These are phyloP conservation scores for Eudemis profundana DNA, from an alignment of 2,888 invertebrate genomes.

Conservation along the genomic window DNA sequence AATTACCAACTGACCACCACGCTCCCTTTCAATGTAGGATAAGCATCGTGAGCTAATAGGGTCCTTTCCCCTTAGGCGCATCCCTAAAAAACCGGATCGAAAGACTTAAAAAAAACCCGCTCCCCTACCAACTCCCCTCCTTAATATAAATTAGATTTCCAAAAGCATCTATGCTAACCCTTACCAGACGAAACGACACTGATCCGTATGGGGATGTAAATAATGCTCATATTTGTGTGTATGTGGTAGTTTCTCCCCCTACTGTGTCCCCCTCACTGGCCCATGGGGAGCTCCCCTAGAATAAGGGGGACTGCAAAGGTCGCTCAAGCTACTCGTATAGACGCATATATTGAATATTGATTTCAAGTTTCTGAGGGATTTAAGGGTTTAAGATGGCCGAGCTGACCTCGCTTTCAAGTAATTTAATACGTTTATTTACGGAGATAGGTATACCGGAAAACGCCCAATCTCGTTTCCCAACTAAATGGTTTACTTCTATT, in stretches of 20 bases:
- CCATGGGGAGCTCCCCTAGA: conserved; percentile 73
- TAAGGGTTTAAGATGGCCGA: conserved; percentile 11
- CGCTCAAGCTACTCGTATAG: conserved; percentile 53
- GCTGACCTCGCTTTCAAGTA: neutral
- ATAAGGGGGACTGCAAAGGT: conserved; percentile 70
- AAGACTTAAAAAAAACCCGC: conserved; percentile 33
- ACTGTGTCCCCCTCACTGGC: conserved; percentile 58
- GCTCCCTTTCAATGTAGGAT: no score
- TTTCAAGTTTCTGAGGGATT: conserved; percentile 43
- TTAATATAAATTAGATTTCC: conserved; percentile 74
- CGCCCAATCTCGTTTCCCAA: no score
- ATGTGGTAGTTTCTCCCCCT: conserved; percentile 54
- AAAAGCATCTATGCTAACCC: conserved; percentile 58
- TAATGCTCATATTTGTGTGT: conserved; percentile 15
- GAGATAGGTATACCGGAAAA: neutral
- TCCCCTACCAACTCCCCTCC: conserved; percentile 59
- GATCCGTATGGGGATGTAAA: neutral
- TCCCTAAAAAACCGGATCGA: conserved; percentile 18
- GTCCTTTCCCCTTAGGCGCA: neutral
- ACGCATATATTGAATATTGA: conserved; percentile 53
- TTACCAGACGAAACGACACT: conserved; percentile 13
- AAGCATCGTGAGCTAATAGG: no score
- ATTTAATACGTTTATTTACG: neutral
- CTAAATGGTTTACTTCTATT: no score
- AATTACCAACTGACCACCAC: no score